Conservation (phyloP, 2,797 vertebrate species). For the Moxostoma hubbsi region DNA sequence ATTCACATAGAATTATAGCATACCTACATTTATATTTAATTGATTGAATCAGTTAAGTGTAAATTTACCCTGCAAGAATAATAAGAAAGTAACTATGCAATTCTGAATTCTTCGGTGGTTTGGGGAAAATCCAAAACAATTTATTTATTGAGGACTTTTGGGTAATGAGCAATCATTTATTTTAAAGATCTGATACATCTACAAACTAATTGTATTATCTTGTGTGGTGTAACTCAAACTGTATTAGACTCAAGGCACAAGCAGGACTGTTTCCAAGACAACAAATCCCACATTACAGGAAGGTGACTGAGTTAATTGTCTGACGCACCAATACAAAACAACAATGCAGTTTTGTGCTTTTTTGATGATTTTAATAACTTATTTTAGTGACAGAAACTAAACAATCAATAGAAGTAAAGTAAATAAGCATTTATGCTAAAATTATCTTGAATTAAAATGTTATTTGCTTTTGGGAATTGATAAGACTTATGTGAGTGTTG, state of each 20-base stretch:
- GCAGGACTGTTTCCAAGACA: constrained; percentile 30
- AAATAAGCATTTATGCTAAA: neutral
- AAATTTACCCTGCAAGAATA: neutral
- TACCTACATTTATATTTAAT: neutral
- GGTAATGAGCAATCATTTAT: neutral
- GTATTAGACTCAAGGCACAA: neutral
- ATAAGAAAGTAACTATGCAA: neutral
- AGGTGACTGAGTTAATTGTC: constrained; percentile 23
- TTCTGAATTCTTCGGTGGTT: neutral
- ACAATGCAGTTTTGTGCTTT: constrained; percentile 19
- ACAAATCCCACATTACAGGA: constrained; percentile 10
- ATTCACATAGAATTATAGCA: neutral
- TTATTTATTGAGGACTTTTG: neutral
- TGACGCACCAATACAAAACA: constrained; percentile 33
- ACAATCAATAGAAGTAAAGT: too few species aligned
- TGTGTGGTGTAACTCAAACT: constrained; percentile 13
- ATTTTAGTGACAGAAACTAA: neutral
- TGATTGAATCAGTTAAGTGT: neutral
- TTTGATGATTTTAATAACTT: neutral
- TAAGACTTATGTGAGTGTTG: too few species aligned
- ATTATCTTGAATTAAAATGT: neutral
- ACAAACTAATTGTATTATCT: constrained; percentile 9
- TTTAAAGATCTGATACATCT: neutral
- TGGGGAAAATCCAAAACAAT: neutral
- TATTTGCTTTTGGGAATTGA: too few species aligned